Percentiles rank a stretch among this genome's conserved stretches.
These are phyloP conservation scores for Xiphophorus couchianus DNA, from an alignment of 2,113 vertebrate genomes.

Conservation along the genomic window DNA sequence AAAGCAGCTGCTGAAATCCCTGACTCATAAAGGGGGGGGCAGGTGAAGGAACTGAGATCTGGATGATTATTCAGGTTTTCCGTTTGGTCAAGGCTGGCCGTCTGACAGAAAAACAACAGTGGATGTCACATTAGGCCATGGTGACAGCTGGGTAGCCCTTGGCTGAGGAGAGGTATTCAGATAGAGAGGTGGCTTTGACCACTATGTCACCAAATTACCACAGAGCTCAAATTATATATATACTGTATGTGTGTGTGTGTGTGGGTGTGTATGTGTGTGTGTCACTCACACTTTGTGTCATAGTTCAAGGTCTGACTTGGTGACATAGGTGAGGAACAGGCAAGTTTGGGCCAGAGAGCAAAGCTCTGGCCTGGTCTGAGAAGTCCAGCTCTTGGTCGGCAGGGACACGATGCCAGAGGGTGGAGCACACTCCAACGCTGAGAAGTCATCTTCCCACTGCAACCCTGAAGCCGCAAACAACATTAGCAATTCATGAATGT, in stretches of 20 bases:
- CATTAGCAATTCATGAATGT: neutral
- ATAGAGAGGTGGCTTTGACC: slow-evolving; percentile 19
- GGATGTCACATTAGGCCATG: slow-evolving; percentile 69
- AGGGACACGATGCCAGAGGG: slow-evolving; percentile 74
- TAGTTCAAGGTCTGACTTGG: slow-evolving; percentile 89
- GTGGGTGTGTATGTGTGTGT: neutral
- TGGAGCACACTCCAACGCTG: slow-evolving; percentile 76
- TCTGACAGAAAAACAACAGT: slow-evolving; percentile 72
- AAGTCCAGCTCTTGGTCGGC: slow-evolving; percentile 76
- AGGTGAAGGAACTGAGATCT: slow-evolving; percentile 51
- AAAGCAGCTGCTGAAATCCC: slow-evolving; percentile 68
- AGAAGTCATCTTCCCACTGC: slow-evolving; percentile 91
- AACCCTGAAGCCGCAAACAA: slow-evolving; percentile 75
- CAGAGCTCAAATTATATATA: neutral
- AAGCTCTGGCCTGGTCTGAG: slow-evolving; percentile 74
- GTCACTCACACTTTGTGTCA: slow-evolving; percentile 79
- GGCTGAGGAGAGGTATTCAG: slow-evolving; percentile 14
- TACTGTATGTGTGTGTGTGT: too few relatives aligned
- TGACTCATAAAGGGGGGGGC: slow-evolving; percentile 76
- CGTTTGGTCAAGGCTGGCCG: slow-evolving; percentile 73
- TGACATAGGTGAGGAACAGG: slow-evolving; percentile 90
- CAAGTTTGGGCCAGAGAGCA: slow-evolving; percentile 85
- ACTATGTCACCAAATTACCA: slow-evolving; percentile 18
- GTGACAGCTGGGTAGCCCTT: slow-evolving; percentile 55
- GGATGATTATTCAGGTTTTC: slow-evolving; percentile 79